Evolutionary conservation across 2,888 invertebrate species (phyloP), one percentile per base, ranked within the genome.

Genomic region (Automeris io): DNA sequence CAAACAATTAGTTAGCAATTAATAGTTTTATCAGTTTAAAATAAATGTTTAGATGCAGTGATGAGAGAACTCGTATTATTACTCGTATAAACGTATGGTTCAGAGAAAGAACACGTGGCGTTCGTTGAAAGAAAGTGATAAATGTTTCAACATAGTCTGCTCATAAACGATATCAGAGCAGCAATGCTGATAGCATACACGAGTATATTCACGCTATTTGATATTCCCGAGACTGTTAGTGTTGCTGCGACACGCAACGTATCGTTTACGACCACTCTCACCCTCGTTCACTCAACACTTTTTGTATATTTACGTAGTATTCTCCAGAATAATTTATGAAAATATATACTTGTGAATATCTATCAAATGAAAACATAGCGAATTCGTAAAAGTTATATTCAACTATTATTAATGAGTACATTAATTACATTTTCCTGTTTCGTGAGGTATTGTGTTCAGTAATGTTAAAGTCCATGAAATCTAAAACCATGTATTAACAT

Each of bases 61-160:
- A 29, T 16, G 8, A 29, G 16, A 4, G 13, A 16, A n/a, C n/a
- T n/a, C n/a, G n/a, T n/a, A n/a, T n/a, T n/a, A n/a, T n/a, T n/a
- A n/a, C n/a, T n/a, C n/a, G n/a, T n/a, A n/a, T n/a, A n/a, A 26
- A 13, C 4, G 16, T 13, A 29, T 16, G n/a, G 8, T 29, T 29
- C 16, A 8, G 29, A n/a, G 29, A n/a, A n/a, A 16, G n/a, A 29
- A 29, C 29, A 37, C 11, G 23, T 13, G 46, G 52, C 48, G 57
- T 49, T 50, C 51, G 52, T 52, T 52, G 39, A 33, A 57, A 54
- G 57, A 63, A 63, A 62, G 62, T 61, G 57, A 63, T 55, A 51
- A 29, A 29, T 16, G n/a, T 29, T 16, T 29, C 16, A 29, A 29
- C 13, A 16, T 8, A 16, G 29, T 29, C 16, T 29, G 29, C 5